These are phyloP conservation scores for Metaphire vulgaris DNA, from an alignment of 1,140 invertebrate genomes.

Conservation along the genomic window DNA sequence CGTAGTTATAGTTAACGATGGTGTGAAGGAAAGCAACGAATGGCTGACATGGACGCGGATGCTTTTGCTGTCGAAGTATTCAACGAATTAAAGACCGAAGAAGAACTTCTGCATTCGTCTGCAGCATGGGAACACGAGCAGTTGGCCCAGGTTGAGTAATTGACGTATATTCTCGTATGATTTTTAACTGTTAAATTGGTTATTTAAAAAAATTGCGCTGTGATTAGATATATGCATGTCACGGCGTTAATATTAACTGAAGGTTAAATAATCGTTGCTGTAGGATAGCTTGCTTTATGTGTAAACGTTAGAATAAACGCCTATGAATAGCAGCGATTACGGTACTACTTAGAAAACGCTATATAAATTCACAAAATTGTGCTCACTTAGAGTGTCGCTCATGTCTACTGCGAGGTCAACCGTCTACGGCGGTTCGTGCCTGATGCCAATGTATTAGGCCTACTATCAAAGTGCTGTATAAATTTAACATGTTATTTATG, in stretches of 20 bases:
- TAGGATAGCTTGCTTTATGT: neutral
- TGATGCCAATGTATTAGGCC: neutral
- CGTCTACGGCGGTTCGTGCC: neutral
- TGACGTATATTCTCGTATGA: too few relatives aligned
- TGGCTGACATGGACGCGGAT: neutral
- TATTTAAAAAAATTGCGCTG: neutral
- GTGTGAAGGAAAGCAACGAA: too few relatives aligned
- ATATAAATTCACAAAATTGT: too few relatives aligned
- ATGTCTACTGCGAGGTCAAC: too few relatives aligned
- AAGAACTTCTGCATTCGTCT: neutral
- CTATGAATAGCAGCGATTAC: neutral
- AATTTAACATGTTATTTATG: neutral
- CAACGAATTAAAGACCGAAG: neutral
- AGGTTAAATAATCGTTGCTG: neutral
- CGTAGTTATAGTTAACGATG: too few relatives aligned
- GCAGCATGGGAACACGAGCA: neutral
- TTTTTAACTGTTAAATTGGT: neutral
- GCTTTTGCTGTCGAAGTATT: neutral
- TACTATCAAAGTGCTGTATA: neutral
- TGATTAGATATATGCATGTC: neutral
- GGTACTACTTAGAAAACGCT: too few relatives aligned
- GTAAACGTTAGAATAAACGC: neutral
- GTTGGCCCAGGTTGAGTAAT: neutral
- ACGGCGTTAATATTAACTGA: neutral
- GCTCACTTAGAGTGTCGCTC: neutral